Evolutionary conservation across 2,113 vertebrate genomes (phyloP), one percentile per base, ranked within the genome.

Genomic region (Amazona guildingii): DNA sequence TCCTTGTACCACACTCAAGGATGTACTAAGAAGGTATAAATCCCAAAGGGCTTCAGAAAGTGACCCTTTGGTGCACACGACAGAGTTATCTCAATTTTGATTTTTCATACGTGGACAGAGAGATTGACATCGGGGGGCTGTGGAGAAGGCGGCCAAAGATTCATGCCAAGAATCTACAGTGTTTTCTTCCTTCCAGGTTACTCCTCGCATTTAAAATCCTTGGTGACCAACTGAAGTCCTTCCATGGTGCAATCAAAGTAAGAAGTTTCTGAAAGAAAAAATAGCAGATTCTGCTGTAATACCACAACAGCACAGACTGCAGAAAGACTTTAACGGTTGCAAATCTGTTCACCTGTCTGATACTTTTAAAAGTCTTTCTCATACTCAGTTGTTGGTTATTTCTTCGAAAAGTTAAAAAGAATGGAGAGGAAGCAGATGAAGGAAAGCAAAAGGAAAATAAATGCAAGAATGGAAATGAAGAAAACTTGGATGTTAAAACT

Each of bases 191-290:
- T 82, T 82, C 76, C 67, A 82, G 7, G 17, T 89, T 54, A 19
- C 63, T 46, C n/a, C 59, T 94, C 75, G 35, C 19, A 23, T 64
- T 85, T 83, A 37, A 93, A 92, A 46, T 74, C 62, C 37, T 90
- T 67, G 24, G 20, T 51, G 66, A 51, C 55, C 94, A 88, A 35
- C 29, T 18, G 81, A 74, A 82, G 80, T 92, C 54, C 80, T 90
- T 90, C 77, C 61, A 29, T 8, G 15, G 48, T 46, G 31, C 57
- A 73, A 92, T 70, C 79, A 54, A 95, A 87, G 80, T 1, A 5
- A 93, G 49, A 68, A 54, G 90, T 78, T 91, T 95, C 96, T 97
- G 95, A 87, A 97, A 94, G 39, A 43, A 86, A 63, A 20, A 93
- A 84, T 23, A 48, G 10, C 64, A 73, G 24, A 24, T 17, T 63